phyloP scores from a whole-genome alignment of 2,888 invertebrate genomes.

The Caenorhabditis sp. region DNA sequence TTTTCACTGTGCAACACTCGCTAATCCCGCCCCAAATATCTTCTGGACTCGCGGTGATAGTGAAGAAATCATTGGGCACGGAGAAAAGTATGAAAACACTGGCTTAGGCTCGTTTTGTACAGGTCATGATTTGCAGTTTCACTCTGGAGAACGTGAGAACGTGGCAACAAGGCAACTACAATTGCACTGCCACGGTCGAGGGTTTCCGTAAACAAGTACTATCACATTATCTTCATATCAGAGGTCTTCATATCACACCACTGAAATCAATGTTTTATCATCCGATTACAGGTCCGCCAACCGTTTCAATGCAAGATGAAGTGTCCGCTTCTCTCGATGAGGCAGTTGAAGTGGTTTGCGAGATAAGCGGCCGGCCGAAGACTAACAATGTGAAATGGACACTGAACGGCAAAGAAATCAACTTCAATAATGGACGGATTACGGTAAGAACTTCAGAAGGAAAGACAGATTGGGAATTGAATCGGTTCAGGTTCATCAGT shows the following conservation, averaged over 20 bases:
- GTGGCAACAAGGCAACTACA: slow-evolving; percentile 76
- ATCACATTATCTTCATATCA: slow-evolving; percentile 71
- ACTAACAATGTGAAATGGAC: slow-evolving; percentile 72
- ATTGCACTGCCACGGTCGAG: slow-evolving; percentile 73
- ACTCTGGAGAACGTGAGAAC: slow-evolving; percentile 70
- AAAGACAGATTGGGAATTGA: background rate
- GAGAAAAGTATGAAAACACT: slow-evolving; percentile 62
- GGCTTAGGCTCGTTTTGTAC: no score
- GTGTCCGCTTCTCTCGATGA: slow-evolving; percentile 57
- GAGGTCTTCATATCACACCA: no score
- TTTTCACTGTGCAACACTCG: slow-evolving; percentile 72
- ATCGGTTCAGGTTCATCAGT: slow-evolving; percentile 69
- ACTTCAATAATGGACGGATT: slow-evolving; percentile 68
- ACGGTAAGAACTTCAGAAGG: no score
- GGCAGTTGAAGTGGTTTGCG: slow-evolving; percentile 64
- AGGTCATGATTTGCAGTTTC: slow-evolving; percentile 55
- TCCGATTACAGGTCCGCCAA: slow-evolving; percentile 65
- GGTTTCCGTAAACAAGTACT: slow-evolving; percentile 70
- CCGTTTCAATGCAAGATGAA: slow-evolving; percentile 56
- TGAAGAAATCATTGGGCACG: slow-evolving; percentile 66
- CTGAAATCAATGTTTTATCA: background rate
- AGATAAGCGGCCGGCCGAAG: slow-evolving; percentile 70
- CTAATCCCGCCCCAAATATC: slow-evolving; percentile 73
- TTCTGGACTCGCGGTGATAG: slow-evolving; percentile 71
- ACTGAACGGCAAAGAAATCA: slow-evolving; percentile 68